Evolutionary conservation across 2,888 invertebrate species (phyloP).

Genomic region (Stictocephala bisonia): DNA sequence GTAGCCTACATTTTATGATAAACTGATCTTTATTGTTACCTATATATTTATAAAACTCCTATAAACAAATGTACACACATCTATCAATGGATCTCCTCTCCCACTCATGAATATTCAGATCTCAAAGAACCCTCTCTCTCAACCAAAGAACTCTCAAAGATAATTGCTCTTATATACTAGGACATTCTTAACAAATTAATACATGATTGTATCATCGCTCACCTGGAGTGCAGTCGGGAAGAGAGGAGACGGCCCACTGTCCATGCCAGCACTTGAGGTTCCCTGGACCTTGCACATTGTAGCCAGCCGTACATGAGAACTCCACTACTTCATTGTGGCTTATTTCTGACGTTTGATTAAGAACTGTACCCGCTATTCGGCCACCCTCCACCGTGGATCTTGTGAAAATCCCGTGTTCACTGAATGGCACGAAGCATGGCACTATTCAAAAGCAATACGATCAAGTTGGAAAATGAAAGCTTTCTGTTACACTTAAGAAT

Average conservation of each 20-base stretch:
- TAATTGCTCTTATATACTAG: too few relatives aligned
- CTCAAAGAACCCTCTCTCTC: too few relatives aligned
- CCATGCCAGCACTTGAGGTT: conserved; percentile 83
- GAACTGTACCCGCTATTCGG: conserved; percentile 51
- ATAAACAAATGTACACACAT: too few relatives aligned
- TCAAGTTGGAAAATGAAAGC: background rate
- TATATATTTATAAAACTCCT: too few relatives aligned
- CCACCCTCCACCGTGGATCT: conserved; percentile 49
- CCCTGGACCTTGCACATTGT: conserved; percentile 71
- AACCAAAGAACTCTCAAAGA: too few relatives aligned
- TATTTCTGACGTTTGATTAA: conserved; percentile 66
- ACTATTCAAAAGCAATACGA: conserved; percentile 65
- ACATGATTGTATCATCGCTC: conserved; percentile 55
- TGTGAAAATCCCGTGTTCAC: conserved; percentile 74
- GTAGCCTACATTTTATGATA: too few relatives aligned
- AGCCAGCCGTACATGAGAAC: conserved; percentile 81
- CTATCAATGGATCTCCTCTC: too few relatives aligned
- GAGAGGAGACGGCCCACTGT: conserved; percentile 81
- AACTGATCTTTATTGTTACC: too few relatives aligned
- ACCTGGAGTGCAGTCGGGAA: conserved; percentile 83
- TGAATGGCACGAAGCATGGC: conserved; percentile 77
- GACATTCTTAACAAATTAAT: too few relatives aligned
- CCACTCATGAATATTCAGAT: too few relatives aligned
- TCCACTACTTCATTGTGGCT: conserved; percentile 79
- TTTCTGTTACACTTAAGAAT: background rate